A percentile compares a stretch with the other conserved stretches of the same genome.
phyloP scores from a whole-genome alignment of 1,140 invertebrate genomes.

The Hydropsyche tenuis region DNA sequence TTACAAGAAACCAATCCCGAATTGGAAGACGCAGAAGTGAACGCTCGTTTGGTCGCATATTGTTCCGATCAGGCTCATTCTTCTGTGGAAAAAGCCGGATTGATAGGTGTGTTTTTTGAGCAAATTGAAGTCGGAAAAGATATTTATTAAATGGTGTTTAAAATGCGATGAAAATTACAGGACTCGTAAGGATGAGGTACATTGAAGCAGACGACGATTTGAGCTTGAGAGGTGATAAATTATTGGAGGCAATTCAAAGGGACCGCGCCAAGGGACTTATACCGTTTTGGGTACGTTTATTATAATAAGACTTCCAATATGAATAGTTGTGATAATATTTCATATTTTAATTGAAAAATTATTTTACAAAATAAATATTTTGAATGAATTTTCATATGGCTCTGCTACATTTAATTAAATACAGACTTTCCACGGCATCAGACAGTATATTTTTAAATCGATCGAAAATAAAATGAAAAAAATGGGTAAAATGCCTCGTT shows the following conservation, averaged over 20 bases:
- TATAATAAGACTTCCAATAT: background rate
- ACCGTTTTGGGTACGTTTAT: constrained; percentile 88
- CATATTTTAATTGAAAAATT: background rate
- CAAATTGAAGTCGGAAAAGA: constrained; percentile 2
- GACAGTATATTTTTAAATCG: background rate
- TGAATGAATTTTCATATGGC: no score
- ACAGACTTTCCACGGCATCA: background rate
- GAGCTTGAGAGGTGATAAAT: constrained; percentile 80
- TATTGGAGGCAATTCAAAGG: constrained; percentile 79
- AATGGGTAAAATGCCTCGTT: no score
- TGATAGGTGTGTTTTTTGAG: constrained; percentile 69
- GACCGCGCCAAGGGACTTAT: constrained; percentile 89
- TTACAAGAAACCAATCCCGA: constrained; percentile 71
- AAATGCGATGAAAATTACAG: constrained; percentile 54
- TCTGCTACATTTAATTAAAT: no score
- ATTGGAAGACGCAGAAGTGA: constrained; percentile 85
- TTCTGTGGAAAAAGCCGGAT: constrained; percentile 93
- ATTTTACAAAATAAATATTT: background rate
- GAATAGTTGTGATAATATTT: no score
- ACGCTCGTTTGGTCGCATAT: constrained; percentile 90
- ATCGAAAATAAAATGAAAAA: no score
- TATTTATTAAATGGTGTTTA: background rate
- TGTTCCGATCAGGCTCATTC: constrained; percentile 97
- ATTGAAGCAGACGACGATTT: constrained; percentile 86
- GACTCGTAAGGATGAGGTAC: constrained; percentile 90